Conservation (phyloP, 2,797 vertebrate genomes). For the Hephaestus fuliginosus region DNA sequence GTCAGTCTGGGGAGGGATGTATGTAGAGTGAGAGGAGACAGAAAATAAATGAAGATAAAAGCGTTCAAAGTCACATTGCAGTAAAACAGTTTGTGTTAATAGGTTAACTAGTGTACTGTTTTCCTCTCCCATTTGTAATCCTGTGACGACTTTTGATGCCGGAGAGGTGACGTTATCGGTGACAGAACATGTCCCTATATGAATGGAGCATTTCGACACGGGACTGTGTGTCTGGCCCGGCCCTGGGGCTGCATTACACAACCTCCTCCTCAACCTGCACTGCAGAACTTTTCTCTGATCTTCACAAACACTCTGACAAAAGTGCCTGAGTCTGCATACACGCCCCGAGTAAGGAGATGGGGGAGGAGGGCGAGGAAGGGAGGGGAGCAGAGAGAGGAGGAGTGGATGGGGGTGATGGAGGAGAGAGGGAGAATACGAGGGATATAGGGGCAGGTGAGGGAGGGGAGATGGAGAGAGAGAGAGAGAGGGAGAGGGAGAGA, state of each 20-base stretch:
- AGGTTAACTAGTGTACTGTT: neutral
- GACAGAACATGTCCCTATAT: conserved; percentile 39
- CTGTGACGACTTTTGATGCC: conserved; percentile 14
- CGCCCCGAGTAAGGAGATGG: conserved; percentile 67
- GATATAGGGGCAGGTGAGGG: conserved; percentile 53
- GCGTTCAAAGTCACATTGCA: conserved; percentile 8
- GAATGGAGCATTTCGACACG: conserved; percentile 42
- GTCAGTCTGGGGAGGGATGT: conserved; percentile 20
- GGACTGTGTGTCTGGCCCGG: conserved; percentile 26
- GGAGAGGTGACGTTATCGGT: conserved; percentile 8
- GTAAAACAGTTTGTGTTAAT: neutral
- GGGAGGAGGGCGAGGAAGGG: conserved; percentile 6
- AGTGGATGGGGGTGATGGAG: conserved; percentile 39
- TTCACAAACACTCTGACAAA: conserved; percentile 79
- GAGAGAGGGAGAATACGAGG: conserved; percentile 47
- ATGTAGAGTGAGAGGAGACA: conserved; percentile 6
- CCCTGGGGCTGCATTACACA: conserved; percentile 56
- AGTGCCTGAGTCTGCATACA: conserved; percentile 83
- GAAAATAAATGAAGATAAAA: neutral
- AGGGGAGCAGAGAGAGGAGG: conserved; percentile 31
- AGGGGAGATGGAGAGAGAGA: conserved; percentile 37
- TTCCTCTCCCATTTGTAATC: neutral
- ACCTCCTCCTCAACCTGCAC: conserved; percentile 80
- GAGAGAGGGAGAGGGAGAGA: conserved; percentile 32
- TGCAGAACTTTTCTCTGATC: conserved; percentile 87